Evolutionary conservation across 2,888 invertebrate species (phyloP), one percentile per base, ranked within the genome.

Genomic region (Seira ritae): DNA sequence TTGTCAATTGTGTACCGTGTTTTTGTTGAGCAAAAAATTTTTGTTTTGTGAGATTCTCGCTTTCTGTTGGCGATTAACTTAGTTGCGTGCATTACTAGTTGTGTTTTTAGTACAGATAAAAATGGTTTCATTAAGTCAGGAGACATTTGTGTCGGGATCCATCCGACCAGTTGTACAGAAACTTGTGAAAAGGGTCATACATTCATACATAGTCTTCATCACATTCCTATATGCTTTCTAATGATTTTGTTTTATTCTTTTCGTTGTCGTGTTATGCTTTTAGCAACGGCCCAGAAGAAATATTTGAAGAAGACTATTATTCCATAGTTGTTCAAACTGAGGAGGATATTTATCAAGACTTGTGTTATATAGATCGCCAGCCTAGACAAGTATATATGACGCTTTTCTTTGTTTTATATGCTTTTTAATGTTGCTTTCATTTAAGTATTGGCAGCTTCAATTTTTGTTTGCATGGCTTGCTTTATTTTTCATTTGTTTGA

Each of bases 291-390:
- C 85, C 87, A 17, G 87, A 84, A 37, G 86, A 86, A 68, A 80
- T 78, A 17, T 86, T 82, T 79, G 85, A 85, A 37, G 87, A 88
- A 70, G 88, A 88, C 73, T 87, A 88, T 82, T 88, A 88, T 72
- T 88, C 87, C 22, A 82, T 86, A 20, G 88, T 88, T 23, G 83
- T 87, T 50, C 86, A 86, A 74, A 84, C 91, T 23, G 96, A 96
- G 91, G 97, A 97, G 91, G 96, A 97, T 92, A 96, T 97, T 92
- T 97, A 97, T 93, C 97, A 97, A 92, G 97, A 97, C 93, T 94
- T 97, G 91, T 96, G 96, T 93, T 94, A 94, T 89, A 88, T 90
- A 74, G 88, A 88, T 74, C 88, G 87, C 60, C 88, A 88, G 72
- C 76, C 85, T 15, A 86, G 85, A 84, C 86, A 88, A 85, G 88